Conservation (phyloP, 2,113 vertebrate genomes). For the Vombatus ursinus region DNA sequence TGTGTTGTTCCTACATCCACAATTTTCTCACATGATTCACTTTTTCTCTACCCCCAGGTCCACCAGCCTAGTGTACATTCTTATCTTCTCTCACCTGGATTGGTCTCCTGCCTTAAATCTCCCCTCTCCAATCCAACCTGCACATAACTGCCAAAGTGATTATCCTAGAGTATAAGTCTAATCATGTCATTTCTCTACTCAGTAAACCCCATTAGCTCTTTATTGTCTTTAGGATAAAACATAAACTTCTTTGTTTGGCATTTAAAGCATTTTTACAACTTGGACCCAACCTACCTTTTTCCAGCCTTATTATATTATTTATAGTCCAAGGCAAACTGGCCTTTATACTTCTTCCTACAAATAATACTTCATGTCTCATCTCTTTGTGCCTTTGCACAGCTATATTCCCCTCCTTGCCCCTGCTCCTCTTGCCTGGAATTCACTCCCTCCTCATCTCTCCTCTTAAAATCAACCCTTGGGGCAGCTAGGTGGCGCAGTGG, state of each 20-base stretch:
- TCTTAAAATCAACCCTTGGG: not conserved
- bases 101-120: not conserved
- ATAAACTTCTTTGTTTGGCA: not conserved
- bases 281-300: not conserved
- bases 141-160: not conserved
- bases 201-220: not conserved
- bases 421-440: not conserved
- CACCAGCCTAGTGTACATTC: not conserved
- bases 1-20: not conserved
- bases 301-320: not conserved
- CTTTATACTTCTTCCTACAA: too few species aligned
- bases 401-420: too few species aligned
- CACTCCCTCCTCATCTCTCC: not conserved
- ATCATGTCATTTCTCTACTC: not conserved
- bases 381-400: not conserved
- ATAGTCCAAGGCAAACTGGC: not conserved
- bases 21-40: not conserved
- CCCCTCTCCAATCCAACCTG: not conserved
- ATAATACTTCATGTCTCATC: not conserved
- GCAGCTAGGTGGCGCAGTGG: too few species aligned
- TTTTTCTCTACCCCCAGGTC: too few species aligned
- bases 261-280: not conserved
- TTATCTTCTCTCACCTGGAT: not conserved
- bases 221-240: not conserved
- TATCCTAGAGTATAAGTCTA: too few species aligned